Percentiles rank a stretch among this genome's conserved stretches.
Evolutionary conservation across 2,113 vertebrate species (phyloP).

Genomic region (Eidolon helvum): DNA sequence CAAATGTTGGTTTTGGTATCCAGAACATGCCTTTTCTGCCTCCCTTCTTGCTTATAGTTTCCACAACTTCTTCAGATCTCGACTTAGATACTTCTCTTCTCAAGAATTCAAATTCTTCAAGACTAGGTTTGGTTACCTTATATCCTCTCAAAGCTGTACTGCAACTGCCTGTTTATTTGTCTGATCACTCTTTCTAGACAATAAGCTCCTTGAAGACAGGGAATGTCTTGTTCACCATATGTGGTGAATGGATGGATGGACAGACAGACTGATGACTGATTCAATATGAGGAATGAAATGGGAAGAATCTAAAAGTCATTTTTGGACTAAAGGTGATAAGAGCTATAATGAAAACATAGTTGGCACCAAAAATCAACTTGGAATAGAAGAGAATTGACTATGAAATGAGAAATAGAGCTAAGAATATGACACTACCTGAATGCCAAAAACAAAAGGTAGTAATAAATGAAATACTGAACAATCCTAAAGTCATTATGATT

Average conservation of each 20-base stretch:
- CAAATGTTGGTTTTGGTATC: background rate
- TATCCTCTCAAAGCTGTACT: background rate
- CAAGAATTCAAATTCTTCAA: background rate
- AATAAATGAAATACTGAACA: background rate
- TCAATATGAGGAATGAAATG: background rate
- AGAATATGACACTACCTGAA: background rate
- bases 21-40: background rate
- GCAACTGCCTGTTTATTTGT: background rate
- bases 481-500: background rate
- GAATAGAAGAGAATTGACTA: background rate
- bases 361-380: conserved; percentile 7
- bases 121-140: background rate
- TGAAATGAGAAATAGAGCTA: background rate
- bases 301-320: background rate
- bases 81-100: background rate
- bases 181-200: background rate
- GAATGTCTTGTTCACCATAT: background rate
- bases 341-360: background rate
- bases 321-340: background rate
- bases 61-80: background rate
- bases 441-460: background rate
- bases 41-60: background rate
- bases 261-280: background rate
- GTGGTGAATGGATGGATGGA: background rate
- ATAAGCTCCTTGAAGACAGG: background rate